Conservation (phyloP, 2,888 invertebrate genomes). For the Diplolepis rosae region DNA sequence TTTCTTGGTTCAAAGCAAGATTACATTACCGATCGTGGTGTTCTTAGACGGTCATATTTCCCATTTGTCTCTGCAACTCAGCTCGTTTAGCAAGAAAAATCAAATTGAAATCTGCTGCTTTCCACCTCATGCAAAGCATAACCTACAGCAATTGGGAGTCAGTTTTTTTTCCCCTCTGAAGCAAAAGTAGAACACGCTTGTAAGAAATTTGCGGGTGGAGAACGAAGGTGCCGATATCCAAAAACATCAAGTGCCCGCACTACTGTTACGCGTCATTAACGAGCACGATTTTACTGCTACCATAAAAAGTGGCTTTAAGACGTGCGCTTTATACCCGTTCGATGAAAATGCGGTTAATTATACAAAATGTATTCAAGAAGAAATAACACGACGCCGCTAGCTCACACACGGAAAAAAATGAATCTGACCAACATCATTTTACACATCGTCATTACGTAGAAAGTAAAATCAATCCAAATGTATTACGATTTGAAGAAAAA, state of each 20-base stretch:
- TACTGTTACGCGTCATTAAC: too few species aligned
- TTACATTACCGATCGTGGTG: constrained; percentile 52
- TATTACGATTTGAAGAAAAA: too few species aligned
- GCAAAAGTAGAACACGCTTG: constrained; percentile 44
- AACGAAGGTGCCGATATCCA: constrained; percentile 43
- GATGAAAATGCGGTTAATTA: too few species aligned
- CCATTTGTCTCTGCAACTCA: constrained; percentile 50
- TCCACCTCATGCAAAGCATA: constrained; percentile 51
- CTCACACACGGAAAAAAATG: too few species aligned
- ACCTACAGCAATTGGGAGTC: constrained; percentile 52
- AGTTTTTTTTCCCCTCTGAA: constrained; percentile 50
- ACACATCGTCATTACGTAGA: too few species aligned
- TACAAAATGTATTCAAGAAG: too few species aligned
- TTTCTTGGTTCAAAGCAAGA: constrained; percentile 51
- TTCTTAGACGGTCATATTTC: constrained; percentile 58
- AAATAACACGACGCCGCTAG: too few species aligned
- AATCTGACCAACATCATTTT: too few species aligned
- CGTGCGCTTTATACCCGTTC: too few species aligned
- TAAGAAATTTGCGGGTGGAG: constrained; percentile 44
- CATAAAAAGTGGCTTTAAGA: too few species aligned
- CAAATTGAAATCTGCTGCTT: constrained; percentile 52
- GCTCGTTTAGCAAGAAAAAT: constrained; percentile 50
- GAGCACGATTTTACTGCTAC: too few species aligned
- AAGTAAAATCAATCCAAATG: too few species aligned
- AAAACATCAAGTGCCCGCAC: constrained; percentile 46